Evolutionary conservation across 2,113 vertebrate genomes (phyloP), one percentile per base, ranked within the genome.

Genomic region (Myxocyprinus asiaticus): DNA sequence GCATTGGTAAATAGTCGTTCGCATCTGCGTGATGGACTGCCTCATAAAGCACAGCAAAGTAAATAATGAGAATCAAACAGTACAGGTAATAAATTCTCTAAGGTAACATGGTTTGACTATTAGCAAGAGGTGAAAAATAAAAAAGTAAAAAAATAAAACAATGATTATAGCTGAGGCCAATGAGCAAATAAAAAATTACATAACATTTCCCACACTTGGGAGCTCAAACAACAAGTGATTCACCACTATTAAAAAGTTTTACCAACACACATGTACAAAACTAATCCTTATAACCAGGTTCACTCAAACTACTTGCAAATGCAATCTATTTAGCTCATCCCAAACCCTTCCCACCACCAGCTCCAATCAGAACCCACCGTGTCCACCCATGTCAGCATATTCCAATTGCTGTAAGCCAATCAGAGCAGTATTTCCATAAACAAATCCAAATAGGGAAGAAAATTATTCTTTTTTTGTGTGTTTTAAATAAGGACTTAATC

Each of bases 401-500:
- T 93, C 86, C 90, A 76, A 68, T 89, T 93, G 92, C 94, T 82
- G 85, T 33, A 33, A 93, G 94, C 95, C 94, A 95, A 94, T 95
- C 92, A 91, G 93, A 93, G 92, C 88, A 92, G 90, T 90, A 93
- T 90, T 93, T 93, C 90, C 87, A 94, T 92, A 94, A 94, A 92
- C 94, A 89, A 93, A 89, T 95, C 94, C 95, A 17, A 94, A 92
- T 94, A 94, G 91, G 87, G 93, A 94, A 94, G 93, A 95, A 94
- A 95, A 94, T 92, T 92, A 96, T 95, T 96, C n/a, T 75, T 67
- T 78, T 53, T 66, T 1, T 33, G 22, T 33, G 22, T 61, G 68
- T 80, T 84, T 81, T 84, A 76, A 79, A 84, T 96, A 96, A 95
- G 94, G 93, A 94, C 94, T 96, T 97, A 96, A 95, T 98, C 95